Evolutionary conservation across 2,797 vertebrate species (phyloP), one percentile per base, ranked within the genome.

Genomic region (Ctenosaura bakeri): DNA sequence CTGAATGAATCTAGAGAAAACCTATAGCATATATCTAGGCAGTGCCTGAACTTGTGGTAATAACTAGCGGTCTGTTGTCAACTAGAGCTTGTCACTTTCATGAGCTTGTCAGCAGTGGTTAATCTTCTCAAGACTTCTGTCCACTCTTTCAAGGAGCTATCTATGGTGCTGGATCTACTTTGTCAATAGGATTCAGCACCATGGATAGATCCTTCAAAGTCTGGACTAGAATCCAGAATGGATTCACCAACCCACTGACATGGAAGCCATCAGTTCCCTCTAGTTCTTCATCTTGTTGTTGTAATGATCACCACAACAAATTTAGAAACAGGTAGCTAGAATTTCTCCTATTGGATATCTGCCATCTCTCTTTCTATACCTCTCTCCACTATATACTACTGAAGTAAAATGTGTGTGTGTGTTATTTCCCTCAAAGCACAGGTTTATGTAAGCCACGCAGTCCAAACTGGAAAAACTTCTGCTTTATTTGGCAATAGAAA

Each of bases 1-100:
- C 64, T 83, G 93, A 95, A 84, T 84, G 94, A 81, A 94, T 94
- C 89, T 94, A 91, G 93, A 96, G 92, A 96, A 96, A 96, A 95
- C 52, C 89, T 89, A 59, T 29, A 29, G 20, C 26, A 64, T 69
- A 69, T 84, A 32, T 50, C 64, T 46, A 84, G 6, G 38, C 32
- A 24, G 9, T 35, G 54, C 22, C 22, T 35, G 32, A 1, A 32
- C 56, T 35, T 59, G 8, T 82, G 92, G 83, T 76, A 94, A 74
- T 16, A 1, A 59, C 16, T 59, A 8, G 20, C 20, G 4, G 56
- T 59, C 29, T 69, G 66, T 69, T 32, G 29, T 32, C 66, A 69
- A 4, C 22, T 18, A 16, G 29, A 32, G 66, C 10, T 69, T 2
- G 66, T 69, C 32, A 29, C 66, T 84, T 78, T 86, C 24, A 74